These are phyloP conservation scores for Plecotus auritus DNA, from an alignment of 2,113 vertebrate genomes.

Conservation along the genomic window DNA sequence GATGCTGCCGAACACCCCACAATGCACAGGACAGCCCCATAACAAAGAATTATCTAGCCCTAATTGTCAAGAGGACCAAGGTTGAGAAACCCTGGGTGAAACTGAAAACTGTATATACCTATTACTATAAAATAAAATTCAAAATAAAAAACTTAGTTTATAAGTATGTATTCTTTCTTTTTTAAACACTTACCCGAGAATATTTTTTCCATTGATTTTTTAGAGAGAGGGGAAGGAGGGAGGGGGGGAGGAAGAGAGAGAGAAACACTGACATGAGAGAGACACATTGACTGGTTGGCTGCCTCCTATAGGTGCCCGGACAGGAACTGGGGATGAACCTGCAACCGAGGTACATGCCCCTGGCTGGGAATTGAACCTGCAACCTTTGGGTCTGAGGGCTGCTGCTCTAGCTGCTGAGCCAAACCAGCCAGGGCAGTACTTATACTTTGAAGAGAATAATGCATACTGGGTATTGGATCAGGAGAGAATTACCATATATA, in stretches of 20 bases:
- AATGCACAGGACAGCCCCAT: neutral
- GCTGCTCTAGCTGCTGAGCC: no score
- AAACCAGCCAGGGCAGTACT: neutral
- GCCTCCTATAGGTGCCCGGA: no score
- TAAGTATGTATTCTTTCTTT: neutral
- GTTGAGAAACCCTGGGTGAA: neutral
- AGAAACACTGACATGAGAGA: no score
- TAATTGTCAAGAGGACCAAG: neutral
- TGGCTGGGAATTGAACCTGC: no score
- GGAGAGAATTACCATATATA: neutral
- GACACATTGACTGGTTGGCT: no score
- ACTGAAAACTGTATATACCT: neutral
- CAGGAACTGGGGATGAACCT: no score
- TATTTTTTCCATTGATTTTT: no score
- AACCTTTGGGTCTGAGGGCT: no score
- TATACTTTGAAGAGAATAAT: neutral
- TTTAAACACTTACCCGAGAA: no score
- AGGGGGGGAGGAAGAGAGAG: no score
- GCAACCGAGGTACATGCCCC: no score
- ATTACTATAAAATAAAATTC: neutral
- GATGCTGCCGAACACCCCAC: neutral
- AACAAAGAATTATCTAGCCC: neutral
- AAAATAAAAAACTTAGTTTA: neutral
- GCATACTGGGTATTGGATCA: neutral
- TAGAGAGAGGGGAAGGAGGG: no score